Evolutionary conservation across 2,888 invertebrate genomes (phyloP), one percentile per base, ranked within the genome.

Genomic region (Caprella mutica): DNA sequence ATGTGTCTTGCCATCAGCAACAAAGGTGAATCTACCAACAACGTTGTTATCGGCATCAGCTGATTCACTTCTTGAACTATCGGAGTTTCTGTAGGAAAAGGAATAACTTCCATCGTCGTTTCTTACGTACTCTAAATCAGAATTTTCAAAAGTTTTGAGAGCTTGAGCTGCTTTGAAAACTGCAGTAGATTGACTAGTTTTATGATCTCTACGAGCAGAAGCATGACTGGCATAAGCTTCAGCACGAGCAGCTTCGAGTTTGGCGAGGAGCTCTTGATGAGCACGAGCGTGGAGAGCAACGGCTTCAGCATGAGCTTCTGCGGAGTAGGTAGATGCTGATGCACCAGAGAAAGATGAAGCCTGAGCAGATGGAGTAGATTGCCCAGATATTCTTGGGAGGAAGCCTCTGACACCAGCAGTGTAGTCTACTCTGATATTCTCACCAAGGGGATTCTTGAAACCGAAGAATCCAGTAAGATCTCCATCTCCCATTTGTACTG

Each of bases 341-440:
- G n/a, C n/a, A n/a, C n/a, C n/a, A n/a, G n/a, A n/a, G n/a, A n/a
- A n/a, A n/a, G n/a, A n/a, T n/a, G n/a, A n/a, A n/a, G n/a, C n/a
- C n/a, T n/a, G n/a, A n/a, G n/a, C n/a, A n/a, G n/a, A n/a, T n/a
- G n/a, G n/a, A n/a, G n/a, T n/a, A 58, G 50, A 17, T 26, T 38
- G 24, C n/a, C n/a, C n/a, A n/a, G n/a, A n/a, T n/a, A n/a, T 85
- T 69, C 81, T 79, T 1, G 82, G 83, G n/a, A 85, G 78, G 71
- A 81, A 86, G 75, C 86, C 86, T 71, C 84, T 78, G 62, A 83
- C 81, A 57, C 86, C 86, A 40, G 85, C 84, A 8, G 85, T 82
- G 70, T 85, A 86, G 42, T 81, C 77, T 3, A 82, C 83, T 69
- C 82, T 80, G 68, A 84, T 82, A 52, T 83, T 76, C 50, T 77